Evolutionary conservation across 2,888 invertebrate genomes (phyloP).

Genomic region (Lydus trimaculatus): DNA sequence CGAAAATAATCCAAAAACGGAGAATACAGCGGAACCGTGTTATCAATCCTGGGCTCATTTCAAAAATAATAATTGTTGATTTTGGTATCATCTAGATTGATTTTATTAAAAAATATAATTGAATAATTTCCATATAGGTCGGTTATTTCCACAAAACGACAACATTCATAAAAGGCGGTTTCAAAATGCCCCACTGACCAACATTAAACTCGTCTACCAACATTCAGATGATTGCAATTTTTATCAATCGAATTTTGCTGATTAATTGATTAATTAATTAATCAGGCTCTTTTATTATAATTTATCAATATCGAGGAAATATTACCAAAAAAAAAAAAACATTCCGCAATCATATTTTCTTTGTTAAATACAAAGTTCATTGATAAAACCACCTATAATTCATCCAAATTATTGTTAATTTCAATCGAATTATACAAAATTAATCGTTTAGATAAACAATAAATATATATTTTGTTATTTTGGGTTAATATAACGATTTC

Average conservation of each 20-base stretch:
- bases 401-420: neutral
- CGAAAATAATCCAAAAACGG: neutral
- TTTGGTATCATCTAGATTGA: neutral
- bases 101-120: neutral
- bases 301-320: neutral
- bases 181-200: conserved; percentile 47
- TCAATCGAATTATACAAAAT: neutral
- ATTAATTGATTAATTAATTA: conserved; percentile 1
- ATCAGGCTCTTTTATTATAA: neutral
- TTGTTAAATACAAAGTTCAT: neutral
- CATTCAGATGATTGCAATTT: conserved; percentile 15
- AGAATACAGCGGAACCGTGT: conserved; percentile 23
- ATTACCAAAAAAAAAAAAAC: neutral
- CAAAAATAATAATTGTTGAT: neutral
- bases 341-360: neutral
- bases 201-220: conserved; percentile 44
- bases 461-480: too few species aligned
- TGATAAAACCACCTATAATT: neutral
- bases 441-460: too few species aligned
- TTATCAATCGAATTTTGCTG: conserved; percentile 10
- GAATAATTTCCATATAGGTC: conserved; percentile 14
- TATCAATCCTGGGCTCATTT: too few species aligned
- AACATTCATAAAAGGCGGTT: conserved; percentile 33
- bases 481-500: too few species aligned
- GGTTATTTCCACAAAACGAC: conserved; percentile 26